These are phyloP conservation scores for Pristionchus maxplancki DNA, from an alignment of 2,888 invertebrate species.

Conservation along the genomic window DNA sequence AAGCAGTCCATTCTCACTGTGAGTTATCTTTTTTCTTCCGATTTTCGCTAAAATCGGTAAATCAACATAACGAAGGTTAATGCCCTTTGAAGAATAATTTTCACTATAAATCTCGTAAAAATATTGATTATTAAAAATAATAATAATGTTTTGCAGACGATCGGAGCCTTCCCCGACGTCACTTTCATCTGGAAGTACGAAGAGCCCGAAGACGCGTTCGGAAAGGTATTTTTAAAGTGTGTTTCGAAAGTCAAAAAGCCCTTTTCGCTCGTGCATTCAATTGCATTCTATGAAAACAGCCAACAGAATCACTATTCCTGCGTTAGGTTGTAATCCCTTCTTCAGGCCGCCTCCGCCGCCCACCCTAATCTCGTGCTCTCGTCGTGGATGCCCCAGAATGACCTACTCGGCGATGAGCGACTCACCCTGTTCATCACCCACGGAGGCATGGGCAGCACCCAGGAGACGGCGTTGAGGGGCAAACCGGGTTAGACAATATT, in stretches of 20 bases:
- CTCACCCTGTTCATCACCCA: constrained; percentile 16
- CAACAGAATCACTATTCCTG: not conserved
- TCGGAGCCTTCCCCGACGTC: not conserved
- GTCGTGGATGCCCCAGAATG: constrained; percentile 28
- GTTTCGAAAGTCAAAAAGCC: no score
- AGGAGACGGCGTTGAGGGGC: constrained; percentile 27
- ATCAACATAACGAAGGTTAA: no score
- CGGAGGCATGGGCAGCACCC: constrained; percentile 41
- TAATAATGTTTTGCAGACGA: not conserved
- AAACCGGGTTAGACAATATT: constrained; percentile 20
- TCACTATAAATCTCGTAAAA: no score
- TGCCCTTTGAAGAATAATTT: no score
- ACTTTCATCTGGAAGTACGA: constrained; percentile 48
- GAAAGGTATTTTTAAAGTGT: not conserved
- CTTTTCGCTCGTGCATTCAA: no score
- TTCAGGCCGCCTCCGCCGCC: not conserved
- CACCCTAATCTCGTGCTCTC: not conserved
- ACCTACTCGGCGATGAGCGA: not conserved
- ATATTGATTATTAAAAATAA: no score
- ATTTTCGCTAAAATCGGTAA: no score
- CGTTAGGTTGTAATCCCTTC: no score
- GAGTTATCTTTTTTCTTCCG: not conserved
- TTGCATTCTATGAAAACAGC: no score
- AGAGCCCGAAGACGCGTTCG: not conserved
- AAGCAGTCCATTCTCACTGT: constrained; percentile 18